Percentiles rank a stretch among this genome's conserved stretches.
Conservation (phyloP, 2,888 invertebrate species). For the Drosophila colorata region DNA sequence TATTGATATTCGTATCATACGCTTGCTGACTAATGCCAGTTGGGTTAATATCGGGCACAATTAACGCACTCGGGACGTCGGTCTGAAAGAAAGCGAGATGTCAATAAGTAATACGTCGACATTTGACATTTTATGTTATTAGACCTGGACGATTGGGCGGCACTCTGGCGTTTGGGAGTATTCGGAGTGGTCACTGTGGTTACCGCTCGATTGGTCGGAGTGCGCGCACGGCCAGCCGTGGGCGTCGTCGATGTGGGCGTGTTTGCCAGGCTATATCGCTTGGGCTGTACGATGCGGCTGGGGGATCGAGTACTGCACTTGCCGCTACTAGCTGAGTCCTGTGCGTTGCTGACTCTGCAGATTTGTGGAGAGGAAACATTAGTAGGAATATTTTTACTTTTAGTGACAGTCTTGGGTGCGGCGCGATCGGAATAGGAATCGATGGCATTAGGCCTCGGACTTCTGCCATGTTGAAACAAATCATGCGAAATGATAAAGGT, state of each 20-base stretch:
- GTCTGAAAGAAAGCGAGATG: constrained; percentile 67
- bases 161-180: constrained; percentile 83
- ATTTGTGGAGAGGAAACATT: constrained; percentile 79
- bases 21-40: constrained; percentile 44
- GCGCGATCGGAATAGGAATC: constrained; percentile 32
- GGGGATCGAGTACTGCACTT: constrained; percentile 82
- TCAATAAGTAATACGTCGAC: not conserved
- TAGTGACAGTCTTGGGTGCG: constrained; percentile 66
- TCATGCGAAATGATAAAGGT: constrained; percentile 56
- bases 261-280: constrained; percentile 82
- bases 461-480: constrained; percentile 51
- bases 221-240: constrained; percentile 73
- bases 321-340: constrained; percentile 69
- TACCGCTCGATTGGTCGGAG: constrained; percentile 77
- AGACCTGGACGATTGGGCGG: constrained; percentile 83
- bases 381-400: constrained; percentile 60
- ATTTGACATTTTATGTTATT: constrained; percentile 10
- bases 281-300: constrained; percentile 85
- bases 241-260: constrained; percentile 61
- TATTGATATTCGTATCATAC: constrained; percentile 43
- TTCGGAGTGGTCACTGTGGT: constrained; percentile 79
- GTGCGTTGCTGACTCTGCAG: constrained; percentile 79
- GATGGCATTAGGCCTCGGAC: constrained; percentile 51
- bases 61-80: constrained; percentile 82
- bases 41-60: constrained; percentile 23